Conservation (phyloP, 2,797 vertebrate genomes). For the Graptemys geographica region DNA sequence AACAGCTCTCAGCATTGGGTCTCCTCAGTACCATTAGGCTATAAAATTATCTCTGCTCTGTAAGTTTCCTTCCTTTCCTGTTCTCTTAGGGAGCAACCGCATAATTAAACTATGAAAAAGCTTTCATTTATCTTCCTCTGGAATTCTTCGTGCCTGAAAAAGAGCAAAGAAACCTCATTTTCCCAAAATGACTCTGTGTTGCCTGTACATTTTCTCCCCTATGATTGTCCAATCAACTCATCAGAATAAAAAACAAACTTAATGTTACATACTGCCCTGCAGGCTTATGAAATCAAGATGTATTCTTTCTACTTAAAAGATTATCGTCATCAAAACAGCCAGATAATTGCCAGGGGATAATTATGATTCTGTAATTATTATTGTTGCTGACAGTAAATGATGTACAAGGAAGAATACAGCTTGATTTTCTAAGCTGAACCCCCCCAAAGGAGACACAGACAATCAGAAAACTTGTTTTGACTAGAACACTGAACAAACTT, state of each 20-base stretch:
- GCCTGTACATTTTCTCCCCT: neutral
- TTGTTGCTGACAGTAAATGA: slow-evolving; percentile 38
- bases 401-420: neutral
- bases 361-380: slow-evolving; percentile 59
- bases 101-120: neutral
- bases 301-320: slow-evolving; percentile 54
- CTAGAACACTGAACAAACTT: slow-evolving; percentile 23
- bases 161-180: neutral
- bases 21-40: neutral
- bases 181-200: neutral
- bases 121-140: neutral
- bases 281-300: slow-evolving; percentile 57
- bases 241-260: slow-evolving; percentile 19
- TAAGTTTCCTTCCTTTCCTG: neutral
- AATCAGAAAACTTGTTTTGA: slow-evolving; percentile 33
- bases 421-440: slow-evolving; percentile 34
- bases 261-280: neutral
- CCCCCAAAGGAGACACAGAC: neutral
- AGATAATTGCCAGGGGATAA: slow-evolving; percentile 61
- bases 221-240: slow-evolving; percentile 14
- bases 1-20: accelerated
- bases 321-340: slow-evolving; percentile 46
- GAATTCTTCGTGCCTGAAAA: neutral
- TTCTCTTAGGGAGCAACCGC: neutral
- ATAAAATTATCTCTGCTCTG: neutral